Percentiles rank a stretch among this genome's conserved stretches.
Evolutionary conservation across 2,888 invertebrate species (phyloP).

Genomic region (Disparrhopalites patrizii): DNA sequence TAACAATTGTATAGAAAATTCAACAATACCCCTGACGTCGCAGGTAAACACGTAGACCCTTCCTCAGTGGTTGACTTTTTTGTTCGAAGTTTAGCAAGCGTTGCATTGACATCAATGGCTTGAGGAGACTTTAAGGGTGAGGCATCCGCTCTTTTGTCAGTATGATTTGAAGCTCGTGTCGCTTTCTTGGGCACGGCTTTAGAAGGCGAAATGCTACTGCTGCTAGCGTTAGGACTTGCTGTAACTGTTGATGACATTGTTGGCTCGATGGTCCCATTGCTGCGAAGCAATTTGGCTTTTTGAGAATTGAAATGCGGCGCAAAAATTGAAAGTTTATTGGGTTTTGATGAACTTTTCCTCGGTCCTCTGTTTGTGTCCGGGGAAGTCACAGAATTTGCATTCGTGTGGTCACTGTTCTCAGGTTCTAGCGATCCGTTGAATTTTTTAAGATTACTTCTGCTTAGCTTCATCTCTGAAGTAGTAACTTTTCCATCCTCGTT

Average conservation of each 20-base stretch:
- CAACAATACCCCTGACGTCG: too few species aligned
- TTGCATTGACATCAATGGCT: not conserved
- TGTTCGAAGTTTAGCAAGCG: not conserved
- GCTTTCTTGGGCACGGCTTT: too few species aligned
- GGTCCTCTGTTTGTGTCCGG: not conserved
- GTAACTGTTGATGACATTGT: not conserved
- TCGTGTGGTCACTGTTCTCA: not conserved
- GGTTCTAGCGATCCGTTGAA: conserved; percentile 7
- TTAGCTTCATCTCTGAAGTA: conserved; percentile 12
- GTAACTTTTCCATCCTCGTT: not conserved
- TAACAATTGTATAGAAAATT: too few species aligned
- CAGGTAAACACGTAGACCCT: too few species aligned
- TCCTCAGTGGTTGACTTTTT: too few species aligned
- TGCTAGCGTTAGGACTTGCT: not conserved
- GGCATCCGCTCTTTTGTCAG: not conserved
- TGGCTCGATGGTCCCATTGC: not conserved
- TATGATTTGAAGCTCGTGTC: not conserved
- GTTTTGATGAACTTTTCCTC: too few species aligned
- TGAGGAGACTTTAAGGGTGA: not conserved
- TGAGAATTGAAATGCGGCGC: not conserved
- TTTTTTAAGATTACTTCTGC: conserved; percentile 6
- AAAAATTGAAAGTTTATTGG: conserved; percentile 21
- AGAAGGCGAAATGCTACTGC: too few species aligned
- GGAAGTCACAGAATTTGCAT: not conserved
- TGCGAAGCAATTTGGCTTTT: not conserved